These are phyloP conservation scores for Andrena camellia DNA, from an alignment of 2,888 invertebrate species.

Conservation along the genomic window DNA sequence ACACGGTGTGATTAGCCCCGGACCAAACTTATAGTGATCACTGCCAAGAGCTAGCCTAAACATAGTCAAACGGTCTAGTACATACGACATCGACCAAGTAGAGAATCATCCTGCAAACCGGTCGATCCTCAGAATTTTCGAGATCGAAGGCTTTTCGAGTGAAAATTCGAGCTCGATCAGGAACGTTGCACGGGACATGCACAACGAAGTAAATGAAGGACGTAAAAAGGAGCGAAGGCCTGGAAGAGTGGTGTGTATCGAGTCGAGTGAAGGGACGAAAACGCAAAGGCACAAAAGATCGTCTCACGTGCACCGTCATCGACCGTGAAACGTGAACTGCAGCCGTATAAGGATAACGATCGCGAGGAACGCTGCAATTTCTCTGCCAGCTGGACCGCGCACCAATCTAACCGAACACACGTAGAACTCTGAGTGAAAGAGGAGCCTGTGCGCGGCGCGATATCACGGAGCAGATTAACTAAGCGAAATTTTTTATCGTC, in stretches of 20 bases:
- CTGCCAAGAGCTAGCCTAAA: constrained; percentile 70
- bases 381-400: not conserved
- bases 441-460: not conserved
- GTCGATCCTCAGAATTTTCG: not conserved
- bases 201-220: constrained; percentile 24
- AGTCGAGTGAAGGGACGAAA: too few species aligned
- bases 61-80: constrained; percentile 49
- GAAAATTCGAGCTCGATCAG: not conserved
- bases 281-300: too few species aligned
- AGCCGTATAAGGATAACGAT: not conserved
- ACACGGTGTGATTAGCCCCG: constrained; percentile 55
- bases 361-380: not conserved
- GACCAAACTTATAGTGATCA: constrained; percentile 74
- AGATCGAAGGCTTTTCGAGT: too few species aligned
- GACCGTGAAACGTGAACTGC: too few species aligned
- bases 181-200: constrained; percentile 15
- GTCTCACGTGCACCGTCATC: too few species aligned
- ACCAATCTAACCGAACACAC: not conserved
- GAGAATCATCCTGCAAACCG: constrained; percentile 21
- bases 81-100: constrained; percentile 12
- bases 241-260: too few species aligned
- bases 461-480: not conserved
- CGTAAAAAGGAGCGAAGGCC: too few species aligned
- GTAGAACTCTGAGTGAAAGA: not conserved
- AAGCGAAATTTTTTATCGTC: not conserved